phyloP scores from a whole-genome alignment of 1,140 invertebrate species.

The Calephelis virginiensis region DNA sequence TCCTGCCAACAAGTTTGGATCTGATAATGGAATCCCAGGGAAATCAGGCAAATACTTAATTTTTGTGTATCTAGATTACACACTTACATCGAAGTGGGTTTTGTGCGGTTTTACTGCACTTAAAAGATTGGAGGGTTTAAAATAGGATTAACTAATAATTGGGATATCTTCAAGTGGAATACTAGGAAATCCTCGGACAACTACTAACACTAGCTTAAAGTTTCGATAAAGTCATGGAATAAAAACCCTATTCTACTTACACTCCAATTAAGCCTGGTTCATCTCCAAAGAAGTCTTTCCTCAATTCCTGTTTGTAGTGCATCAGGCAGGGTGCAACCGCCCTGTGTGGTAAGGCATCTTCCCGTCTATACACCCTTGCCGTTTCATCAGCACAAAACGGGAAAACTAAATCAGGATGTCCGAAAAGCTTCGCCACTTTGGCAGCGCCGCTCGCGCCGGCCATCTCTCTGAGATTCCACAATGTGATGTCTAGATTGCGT shows the following conservation, averaged over 20 bases:
- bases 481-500: slow-evolving; percentile 51
- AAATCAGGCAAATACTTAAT: too few relatives aligned
- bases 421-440: slow-evolving; percentile 85
- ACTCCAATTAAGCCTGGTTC: slow-evolving; percentile 88
- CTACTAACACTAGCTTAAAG: too few relatives aligned
- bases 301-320: slow-evolving; percentile 87
- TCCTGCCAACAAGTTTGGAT: too few relatives aligned
- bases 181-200: too few relatives aligned
- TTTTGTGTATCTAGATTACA: too few relatives aligned
- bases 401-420: slow-evolving; percentile 88
- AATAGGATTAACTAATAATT: too few relatives aligned
- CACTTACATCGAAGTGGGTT: too few relatives aligned
- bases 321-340: slow-evolving; percentile 88
- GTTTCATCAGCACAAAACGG: slow-evolving; percentile 88
- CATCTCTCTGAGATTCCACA: slow-evolving; percentile 59
- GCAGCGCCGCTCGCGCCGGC: slow-evolving; percentile 83
- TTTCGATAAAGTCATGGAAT: background rate
- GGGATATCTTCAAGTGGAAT: too few relatives aligned
- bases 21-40: too few relatives aligned
- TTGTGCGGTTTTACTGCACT: too few relatives aligned
- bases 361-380: slow-evolving; percentile 85
- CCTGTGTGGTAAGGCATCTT: slow-evolving; percentile 87
- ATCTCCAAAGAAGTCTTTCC: slow-evolving; percentile 86
- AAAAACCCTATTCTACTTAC: slow-evolving; percentile 77
- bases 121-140: too few relatives aligned